Evolutionary conservation across 2,888 invertebrate genomes (phyloP), one percentile per base, ranked within the genome.

Genomic region (Diarsia rubi): DNA sequence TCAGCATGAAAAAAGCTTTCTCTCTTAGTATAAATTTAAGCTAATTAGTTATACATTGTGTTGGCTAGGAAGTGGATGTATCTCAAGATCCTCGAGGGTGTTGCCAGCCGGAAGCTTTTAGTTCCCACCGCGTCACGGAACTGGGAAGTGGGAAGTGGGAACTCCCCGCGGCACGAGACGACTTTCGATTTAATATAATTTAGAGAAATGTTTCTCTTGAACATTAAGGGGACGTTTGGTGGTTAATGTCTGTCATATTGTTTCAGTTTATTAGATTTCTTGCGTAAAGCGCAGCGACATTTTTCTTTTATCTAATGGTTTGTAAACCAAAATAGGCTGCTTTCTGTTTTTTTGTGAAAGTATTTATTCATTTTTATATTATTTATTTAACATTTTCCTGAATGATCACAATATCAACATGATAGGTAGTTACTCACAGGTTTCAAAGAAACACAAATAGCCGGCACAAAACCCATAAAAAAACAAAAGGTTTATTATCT

Each of bases 21-120:
- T 37, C 66, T 69, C 31, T 47, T 21, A 37, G 21, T 24, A 37
- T n/a, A 52, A 62, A 21, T 52, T 14, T 3, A 16, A 44, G 21
- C 52, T 31, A 37, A 68, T 64, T 59, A 60, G 37, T 82, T 72
- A 82, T 47, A 70, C 72, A 85, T 73, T 59, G 42, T 45, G 44
- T 21, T 42, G 52, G 27, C 59, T 73, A 27, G 67, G 66, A 73
- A 69, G 69, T 66, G 69, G 63, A 72, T 73, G 71, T 49, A 49
- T 71, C 69, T 66, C 24, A 19, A 27, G 49, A 64, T 19, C 62
- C 67, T 52, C 75, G n/a, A 59, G 75, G 64, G 73, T 63, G 64
- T 44, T 67, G 68, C 57, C 72, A 62, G 65, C 69, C 85, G 83
- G 83, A 83, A 83, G 79, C 83, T 83, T 79, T 83, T 76, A 85